Conservation (phyloP, 2,113 vertebrate genomes). For the Chitala chitala region DNA sequence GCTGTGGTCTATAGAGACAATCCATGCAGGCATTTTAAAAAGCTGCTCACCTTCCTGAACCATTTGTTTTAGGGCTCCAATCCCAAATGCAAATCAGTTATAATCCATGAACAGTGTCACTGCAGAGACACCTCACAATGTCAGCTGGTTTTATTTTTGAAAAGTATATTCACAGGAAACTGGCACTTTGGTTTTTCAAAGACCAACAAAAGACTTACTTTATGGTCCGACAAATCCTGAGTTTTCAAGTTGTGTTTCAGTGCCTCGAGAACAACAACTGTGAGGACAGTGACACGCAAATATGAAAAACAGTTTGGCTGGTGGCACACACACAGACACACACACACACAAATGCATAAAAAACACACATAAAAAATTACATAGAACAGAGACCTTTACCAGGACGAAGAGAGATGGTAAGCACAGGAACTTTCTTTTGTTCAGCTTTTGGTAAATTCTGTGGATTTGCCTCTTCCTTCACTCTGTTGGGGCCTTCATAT, state of each 20-base stretch:
- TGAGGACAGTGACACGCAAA: background rate
- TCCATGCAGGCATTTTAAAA: background rate
- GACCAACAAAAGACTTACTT: constrained; percentile 5
- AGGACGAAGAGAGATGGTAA: constrained; percentile 60
- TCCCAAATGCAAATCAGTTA: too few species aligned
- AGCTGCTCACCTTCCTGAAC: too few species aligned
- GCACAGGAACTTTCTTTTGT: constrained; percentile 51
- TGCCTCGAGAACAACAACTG: constrained; percentile 62
- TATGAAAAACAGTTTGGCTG: background rate
- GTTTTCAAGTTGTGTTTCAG: constrained; percentile 49
- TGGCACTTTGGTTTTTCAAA: background rate
- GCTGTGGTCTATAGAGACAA: constrained; percentile 19
- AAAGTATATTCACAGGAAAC: background rate
- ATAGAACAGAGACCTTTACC: constrained; percentile 39
- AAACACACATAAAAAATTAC: background rate
- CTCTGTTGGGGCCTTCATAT: constrained; percentile 31
- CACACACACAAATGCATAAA: background rate
- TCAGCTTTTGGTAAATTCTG: constrained; percentile 11
- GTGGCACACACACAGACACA: background rate
- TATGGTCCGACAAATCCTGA: constrained; percentile 31
- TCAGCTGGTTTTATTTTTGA: too few species aligned
- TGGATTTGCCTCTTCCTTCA: constrained; percentile 4
- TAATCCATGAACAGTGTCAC: too few species aligned
- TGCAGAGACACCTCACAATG: too few species aligned
- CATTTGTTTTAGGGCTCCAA: too few species aligned